Percentiles rank a stretch among this genome's conserved stretches.
Evolutionary conservation across 23 tunicate genomes (phyloP).

Genomic region (Corella eumyota): DNA sequence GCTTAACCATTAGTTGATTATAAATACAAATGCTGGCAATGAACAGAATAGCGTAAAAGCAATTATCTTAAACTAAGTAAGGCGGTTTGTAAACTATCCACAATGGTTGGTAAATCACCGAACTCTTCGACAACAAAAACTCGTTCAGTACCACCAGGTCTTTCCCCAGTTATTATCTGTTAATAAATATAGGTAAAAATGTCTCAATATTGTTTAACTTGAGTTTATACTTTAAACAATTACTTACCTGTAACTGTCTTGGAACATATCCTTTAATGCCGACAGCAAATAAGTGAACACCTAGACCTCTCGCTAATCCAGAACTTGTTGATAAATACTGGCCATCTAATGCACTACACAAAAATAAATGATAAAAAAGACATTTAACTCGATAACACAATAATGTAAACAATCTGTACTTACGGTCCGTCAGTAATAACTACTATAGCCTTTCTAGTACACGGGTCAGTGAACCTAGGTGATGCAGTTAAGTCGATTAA

Average conservation of each 20-base stretch:
- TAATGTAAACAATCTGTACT: conserved; percentile 1
- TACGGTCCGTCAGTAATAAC: conserved; percentile 45
- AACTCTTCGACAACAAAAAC: not conserved
- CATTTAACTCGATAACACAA: not conserved
- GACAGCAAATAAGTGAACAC: conserved; percentile 10
- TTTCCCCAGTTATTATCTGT: conserved; percentile 6
- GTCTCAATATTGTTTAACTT: not conserved
- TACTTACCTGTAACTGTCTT: conserved; percentile 8
- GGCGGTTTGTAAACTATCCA: too few species aligned
- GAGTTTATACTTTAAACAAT: too few species aligned
- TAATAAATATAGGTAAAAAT: not conserved
- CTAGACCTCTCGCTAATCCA: not conserved
- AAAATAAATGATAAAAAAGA: not conserved
- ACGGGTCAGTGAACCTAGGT: conserved; percentile 16
- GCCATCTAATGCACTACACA: conserved; percentile 16
- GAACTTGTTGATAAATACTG: not conserved
- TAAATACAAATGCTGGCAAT: too few species aligned
- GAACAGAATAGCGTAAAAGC: too few species aligned
- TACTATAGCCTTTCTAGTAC: conserved; percentile 29
- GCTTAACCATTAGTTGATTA: too few species aligned
- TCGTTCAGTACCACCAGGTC: not conserved
- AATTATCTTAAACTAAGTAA: too few species aligned
- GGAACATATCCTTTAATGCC: not conserved
- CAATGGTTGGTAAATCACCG: not conserved
- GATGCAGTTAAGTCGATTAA: conserved; percentile 9